Conservation (phyloP, 1,140 invertebrate genomes). For the Hesperophylax magnus region DNA sequence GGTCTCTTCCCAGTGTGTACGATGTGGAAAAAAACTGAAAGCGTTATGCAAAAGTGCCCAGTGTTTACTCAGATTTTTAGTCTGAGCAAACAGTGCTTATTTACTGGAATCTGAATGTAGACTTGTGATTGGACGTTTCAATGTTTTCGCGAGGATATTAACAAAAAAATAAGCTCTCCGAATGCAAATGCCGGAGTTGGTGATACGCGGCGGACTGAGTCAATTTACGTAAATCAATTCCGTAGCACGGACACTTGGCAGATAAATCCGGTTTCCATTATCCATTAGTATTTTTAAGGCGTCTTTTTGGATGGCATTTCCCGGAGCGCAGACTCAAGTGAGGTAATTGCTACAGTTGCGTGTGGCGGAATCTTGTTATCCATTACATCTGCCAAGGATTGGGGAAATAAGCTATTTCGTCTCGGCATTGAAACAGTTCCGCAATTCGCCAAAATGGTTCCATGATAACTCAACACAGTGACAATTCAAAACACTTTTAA, state of each 20-base stretch:
- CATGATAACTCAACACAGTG: too few species aligned
- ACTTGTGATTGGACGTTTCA: background rate
- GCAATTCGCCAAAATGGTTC: too few species aligned
- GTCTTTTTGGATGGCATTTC: constrained; percentile 47
- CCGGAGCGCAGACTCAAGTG: constrained; percentile 44
- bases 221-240: constrained; percentile 58
- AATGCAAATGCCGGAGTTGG: constrained; percentile 45
- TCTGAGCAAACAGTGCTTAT: constrained; percentile 16
- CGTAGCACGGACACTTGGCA: constrained; percentile 50
- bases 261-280: constrained; percentile 53
- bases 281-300: constrained; percentile 51
- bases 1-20: too few species aligned
- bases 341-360: constrained; percentile 55
- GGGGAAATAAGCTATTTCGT: background rate
- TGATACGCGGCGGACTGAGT: constrained; percentile 17
- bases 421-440: background rate
- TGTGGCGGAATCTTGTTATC: constrained; percentile 39
- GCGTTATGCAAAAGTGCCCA: background rate
- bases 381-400: background rate
- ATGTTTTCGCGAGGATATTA: constrained; percentile 29
- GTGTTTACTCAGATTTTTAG: constrained; percentile 25
- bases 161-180: constrained; percentile 31
- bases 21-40: too few species aligned
- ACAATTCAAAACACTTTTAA: too few species aligned
- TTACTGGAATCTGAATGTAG: background rate